Evolutionary conservation across 1,140 invertebrate genomes (phyloP).

Genomic region (Aporrectodea caliginosa): DNA sequence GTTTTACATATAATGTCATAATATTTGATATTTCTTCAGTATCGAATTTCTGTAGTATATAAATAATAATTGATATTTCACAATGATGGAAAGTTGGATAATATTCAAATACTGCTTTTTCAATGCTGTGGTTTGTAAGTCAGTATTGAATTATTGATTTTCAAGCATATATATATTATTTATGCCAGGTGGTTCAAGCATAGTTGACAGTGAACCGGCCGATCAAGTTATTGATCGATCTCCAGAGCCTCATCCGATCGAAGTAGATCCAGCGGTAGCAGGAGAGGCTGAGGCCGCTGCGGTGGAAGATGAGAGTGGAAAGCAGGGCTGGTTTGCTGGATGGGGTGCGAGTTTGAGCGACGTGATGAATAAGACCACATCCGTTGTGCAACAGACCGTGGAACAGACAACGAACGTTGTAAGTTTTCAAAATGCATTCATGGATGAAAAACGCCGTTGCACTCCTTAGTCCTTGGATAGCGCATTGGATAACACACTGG

Average conservation of each 20-base stretch:
- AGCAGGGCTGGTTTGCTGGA: constrained; percentile 43
- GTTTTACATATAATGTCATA: no score
- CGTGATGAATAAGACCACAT: constrained; percentile 44
- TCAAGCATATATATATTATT: no score
- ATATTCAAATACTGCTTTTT: neutral
- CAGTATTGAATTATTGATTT: no score
- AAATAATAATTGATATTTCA: neutral
- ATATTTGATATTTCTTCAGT: no score
- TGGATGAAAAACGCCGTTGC: neutral
- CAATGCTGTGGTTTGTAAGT: no score
- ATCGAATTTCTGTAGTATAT: neutral
- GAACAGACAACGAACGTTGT: constrained; percentile 34
- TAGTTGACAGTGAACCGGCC: neutral
- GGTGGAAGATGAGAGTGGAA: constrained; percentile 7
- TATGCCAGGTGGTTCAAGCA: neutral
- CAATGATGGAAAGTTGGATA: neutral
- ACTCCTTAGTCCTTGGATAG: neutral
- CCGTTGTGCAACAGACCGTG: constrained; percentile 43
- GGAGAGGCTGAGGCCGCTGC: neutral
- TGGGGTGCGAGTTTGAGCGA: constrained; percentile 38
- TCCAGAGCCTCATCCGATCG: neutral
- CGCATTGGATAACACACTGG: neutral
- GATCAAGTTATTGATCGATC: neutral
- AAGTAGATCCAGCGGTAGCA: neutral
- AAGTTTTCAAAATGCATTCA: constrained; percentile 3